phyloP scores from a whole-genome alignment of 1,140 invertebrate genomes.

The Drosophila dunni region DNA sequence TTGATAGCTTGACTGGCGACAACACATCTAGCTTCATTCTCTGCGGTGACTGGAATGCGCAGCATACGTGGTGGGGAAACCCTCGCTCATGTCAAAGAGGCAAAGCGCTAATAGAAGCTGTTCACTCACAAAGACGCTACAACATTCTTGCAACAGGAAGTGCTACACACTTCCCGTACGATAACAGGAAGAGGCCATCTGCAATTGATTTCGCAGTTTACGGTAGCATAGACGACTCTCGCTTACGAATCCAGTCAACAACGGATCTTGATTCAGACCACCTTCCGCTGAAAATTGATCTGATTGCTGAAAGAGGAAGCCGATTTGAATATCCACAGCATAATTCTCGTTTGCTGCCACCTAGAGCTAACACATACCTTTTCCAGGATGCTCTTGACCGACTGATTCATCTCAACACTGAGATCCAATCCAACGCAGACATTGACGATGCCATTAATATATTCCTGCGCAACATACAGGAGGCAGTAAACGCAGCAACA shows the following conservation, averaged over 20 bases:
- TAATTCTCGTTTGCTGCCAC: neutral
- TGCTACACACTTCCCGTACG: slow-evolving; percentile 19
- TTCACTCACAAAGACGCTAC: neutral
- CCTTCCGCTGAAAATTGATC: neutral
- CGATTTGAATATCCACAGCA: neutral
- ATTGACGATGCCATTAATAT: slow-evolving; percentile 11
- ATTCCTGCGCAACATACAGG: neutral
- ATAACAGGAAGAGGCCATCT: slow-evolving; percentile 9
- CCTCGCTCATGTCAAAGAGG: slow-evolving; percentile 3
- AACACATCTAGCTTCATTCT: neutral
- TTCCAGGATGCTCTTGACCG: neutral
- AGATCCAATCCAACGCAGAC: neutral
- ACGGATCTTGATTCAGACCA: slow-evolving; percentile 23
- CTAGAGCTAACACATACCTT: neutral
- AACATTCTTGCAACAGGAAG: slow-evolving; percentile 16
- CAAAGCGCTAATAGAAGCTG: neutral
- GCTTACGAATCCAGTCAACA: neutral
- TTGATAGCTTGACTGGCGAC: neutral
- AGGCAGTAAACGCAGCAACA: slow-evolving; percentile 8
- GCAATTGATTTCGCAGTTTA: slow-evolving; percentile 25
- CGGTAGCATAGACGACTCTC: neutral
- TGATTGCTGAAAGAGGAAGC: neutral
- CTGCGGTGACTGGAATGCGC: slow-evolving; percentile 32
- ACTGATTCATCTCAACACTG: slow-evolving; percentile 4
- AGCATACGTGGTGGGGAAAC: slow-evolving; percentile 29